These are phyloP conservation scores for Anthopleura sola DNA, from an alignment of 64 coral and sea anemone species.

Conservation along the genomic window DNA sequence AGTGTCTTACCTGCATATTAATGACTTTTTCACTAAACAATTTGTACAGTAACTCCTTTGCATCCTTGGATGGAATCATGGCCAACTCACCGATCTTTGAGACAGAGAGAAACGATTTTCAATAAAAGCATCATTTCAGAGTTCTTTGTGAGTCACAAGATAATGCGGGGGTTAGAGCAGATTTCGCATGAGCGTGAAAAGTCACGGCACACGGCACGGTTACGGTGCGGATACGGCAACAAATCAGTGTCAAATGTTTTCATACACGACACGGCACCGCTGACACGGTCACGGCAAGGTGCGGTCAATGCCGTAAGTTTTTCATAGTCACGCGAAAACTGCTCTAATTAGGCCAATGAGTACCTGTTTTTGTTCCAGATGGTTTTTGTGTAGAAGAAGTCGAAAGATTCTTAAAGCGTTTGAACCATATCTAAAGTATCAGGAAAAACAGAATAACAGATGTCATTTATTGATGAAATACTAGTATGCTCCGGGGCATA, in stretches of 20 bases:
- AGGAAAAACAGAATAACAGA: background rate
- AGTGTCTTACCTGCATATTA: slow-evolving; percentile 63
- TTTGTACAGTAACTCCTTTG: slow-evolving; percentile 89
- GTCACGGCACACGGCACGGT: no score
- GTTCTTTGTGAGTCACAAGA: no score
- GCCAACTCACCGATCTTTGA: slow-evolving; percentile 81
- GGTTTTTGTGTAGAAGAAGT: slow-evolving; percentile 74
- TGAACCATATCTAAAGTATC: slow-evolving; percentile 77
- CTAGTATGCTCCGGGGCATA: background rate
- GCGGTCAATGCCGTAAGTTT: no score
- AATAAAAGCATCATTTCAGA: no score
- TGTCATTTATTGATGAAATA: background rate
- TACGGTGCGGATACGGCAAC: no score
- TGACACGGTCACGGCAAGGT: no score
- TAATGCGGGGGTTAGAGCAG: no score
- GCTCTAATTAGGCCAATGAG: no score
- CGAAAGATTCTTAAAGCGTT: slow-evolving; percentile 91
- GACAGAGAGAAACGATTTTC: background rate
- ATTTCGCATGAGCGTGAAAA: no score
- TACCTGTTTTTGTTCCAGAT: slow-evolving; percentile 96
- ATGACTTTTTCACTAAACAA: slow-evolving; percentile 86
- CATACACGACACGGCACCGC: no score
- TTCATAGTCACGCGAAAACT: no score
- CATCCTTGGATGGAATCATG: slow-evolving; percentile 96
- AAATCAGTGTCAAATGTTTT: no score